phyloP scores from a whole-genome alignment of 2,797 vertebrate genomes.

The Mus minutoides region DNA sequence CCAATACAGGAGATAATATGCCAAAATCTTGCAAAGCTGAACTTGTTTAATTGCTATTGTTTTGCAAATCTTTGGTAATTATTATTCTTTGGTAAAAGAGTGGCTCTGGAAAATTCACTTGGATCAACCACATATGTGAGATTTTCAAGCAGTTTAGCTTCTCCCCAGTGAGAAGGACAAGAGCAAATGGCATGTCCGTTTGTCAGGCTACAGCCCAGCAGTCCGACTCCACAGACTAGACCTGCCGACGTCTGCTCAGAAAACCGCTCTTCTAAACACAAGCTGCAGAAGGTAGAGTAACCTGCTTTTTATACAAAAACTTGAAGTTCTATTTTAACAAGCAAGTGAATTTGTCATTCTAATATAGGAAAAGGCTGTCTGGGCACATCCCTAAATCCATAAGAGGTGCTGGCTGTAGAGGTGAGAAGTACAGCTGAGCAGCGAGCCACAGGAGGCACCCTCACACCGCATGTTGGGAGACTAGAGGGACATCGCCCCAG shows the following conservation, averaged over 20 bases:
- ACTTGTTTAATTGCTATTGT: conserved; percentile 3
- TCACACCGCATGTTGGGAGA: neutral
- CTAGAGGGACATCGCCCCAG: neutral
- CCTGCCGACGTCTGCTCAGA: neutral
- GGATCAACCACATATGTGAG: conserved; percentile 6
- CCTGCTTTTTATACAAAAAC: neutral
- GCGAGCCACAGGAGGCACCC: neutral
- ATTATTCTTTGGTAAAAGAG: neutral
- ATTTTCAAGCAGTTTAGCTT: neutral
- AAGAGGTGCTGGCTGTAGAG: neutral
- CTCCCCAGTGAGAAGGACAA: neutral
- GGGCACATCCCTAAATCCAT: neutral
- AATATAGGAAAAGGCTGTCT: neutral
- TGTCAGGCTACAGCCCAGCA: neutral
- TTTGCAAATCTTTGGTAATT: neutral
- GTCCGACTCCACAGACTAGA: neutral
- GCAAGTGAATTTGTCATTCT: neutral
- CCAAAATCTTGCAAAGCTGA: neutral
- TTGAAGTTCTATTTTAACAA: conserved; percentile 1
- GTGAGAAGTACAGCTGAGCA: neutral
- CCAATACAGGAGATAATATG: neutral
- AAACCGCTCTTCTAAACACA: neutral
- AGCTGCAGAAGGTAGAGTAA: neutral
- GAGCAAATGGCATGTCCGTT: neutral
- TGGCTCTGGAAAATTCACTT: neutral